Evolutionary conservation across 2,797 vertebrate genomes (phyloP).

Genomic region (Poecilia picta): DNA sequence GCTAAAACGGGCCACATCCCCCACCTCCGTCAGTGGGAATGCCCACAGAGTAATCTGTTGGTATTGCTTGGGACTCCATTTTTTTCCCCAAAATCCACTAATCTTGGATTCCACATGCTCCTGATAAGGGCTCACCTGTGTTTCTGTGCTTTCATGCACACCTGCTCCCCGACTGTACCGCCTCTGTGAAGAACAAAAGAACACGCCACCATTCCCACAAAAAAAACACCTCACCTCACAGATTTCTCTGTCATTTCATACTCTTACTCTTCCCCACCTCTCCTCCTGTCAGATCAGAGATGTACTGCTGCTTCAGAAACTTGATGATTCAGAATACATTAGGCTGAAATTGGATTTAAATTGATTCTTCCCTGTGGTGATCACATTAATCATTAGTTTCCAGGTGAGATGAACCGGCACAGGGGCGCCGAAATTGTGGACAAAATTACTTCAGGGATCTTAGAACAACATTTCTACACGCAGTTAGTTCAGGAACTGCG

Average conservation of each 20-base stretch:
- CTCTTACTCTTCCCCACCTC: not conserved
- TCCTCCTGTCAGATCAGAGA: slow-evolving; percentile 26
- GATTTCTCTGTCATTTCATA: slow-evolving; percentile 23
- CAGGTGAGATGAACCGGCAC: not conserved
- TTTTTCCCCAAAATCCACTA: slow-evolving; percentile 9
- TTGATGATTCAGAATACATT: slow-evolving; percentile 6
- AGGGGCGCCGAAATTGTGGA: not conserved
- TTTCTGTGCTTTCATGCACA: slow-evolving; percentile 44
- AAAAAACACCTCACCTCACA: slow-evolving; percentile 10
- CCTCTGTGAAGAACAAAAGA: slow-evolving; percentile 37
- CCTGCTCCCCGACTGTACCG: slow-evolving; percentile 42
- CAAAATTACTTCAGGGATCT: not conserved
- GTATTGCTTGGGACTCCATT: not conserved
- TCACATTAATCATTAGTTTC: not conserved
- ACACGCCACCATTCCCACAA: slow-evolving; percentile 17
- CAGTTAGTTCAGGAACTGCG: not conserved
- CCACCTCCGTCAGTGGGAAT: not conserved
- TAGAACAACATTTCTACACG: no score
- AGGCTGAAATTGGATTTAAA: not conserved
- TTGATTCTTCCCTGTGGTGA: not conserved
- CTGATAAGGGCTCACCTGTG: slow-evolving; percentile 59
- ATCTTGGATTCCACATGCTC: slow-evolving; percentile 15
- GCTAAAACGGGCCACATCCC: not conserved
- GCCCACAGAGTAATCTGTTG: not conserved
- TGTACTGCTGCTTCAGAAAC: slow-evolving; percentile 22